Evolutionary conservation across 2,113 vertebrate species (phyloP), one percentile per base, ranked within the genome.

Genomic region (Peromyscus polionotus): DNA sequence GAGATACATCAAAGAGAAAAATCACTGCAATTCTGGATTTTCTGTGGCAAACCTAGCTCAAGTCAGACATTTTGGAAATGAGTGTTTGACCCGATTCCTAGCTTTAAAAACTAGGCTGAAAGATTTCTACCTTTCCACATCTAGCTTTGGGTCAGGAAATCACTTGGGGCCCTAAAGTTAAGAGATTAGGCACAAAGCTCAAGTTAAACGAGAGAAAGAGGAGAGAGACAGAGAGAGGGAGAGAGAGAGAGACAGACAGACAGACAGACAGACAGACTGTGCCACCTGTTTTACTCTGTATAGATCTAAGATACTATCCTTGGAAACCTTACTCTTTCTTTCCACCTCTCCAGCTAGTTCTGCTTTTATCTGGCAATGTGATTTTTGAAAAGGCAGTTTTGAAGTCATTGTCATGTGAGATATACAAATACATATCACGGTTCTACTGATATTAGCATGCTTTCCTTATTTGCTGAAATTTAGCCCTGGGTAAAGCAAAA

Each of bases 51-150:
- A 94, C 80, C 67, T 88, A 91, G 90, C 48, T 95, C 9, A 88
- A 91, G 26, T 88, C 92, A 86, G 76, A 95, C 87, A 95, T 93
- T 96, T 90, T 95, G 75, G 94, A 98, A 96, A 85, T 83, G 36
- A 91, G 9, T 65, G 17, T 7, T 96, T 0, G 1, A 95, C 12
- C 42, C 88, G 54, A 88, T 95, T 95, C 26, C 36, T 85, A 63
- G 9, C 70, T 93, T 96, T 75, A 93, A 63, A 93, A 93, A 92
- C 96, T 63, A 92, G 85, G 6, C 33, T 88, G 39, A 12, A 75
- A 13, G 12, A 75, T 95, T 92, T 94, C n/a, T 48, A 88, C 75
- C 57, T 89, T 51, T 91, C 86, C 57, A 79, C 31, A n/a, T 54
- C 5, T 45, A 77, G 13, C 10, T 57, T 22, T 36, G 26, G 9